Evolutionary conservation across 2,113 vertebrate species (phyloP), one percentile per base, ranked within the genome.

Genomic region (Myiagra hebetior): DNA sequence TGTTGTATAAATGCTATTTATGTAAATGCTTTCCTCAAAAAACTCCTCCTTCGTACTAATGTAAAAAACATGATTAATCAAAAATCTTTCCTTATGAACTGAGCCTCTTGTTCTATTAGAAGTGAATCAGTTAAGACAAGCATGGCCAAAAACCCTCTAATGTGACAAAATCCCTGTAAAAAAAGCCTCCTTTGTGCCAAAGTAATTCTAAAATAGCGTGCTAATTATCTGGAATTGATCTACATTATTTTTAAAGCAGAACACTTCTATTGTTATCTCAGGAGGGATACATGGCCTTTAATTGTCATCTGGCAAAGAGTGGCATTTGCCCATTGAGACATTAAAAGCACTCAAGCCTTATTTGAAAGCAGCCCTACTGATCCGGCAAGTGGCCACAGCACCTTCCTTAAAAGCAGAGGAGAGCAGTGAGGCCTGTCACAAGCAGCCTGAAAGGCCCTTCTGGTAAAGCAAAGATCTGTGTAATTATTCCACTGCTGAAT

Each of bases 401-500:
- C 26, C 65, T 80, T 76, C 31, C 62, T 89, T 89, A 78, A 89
- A 92, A 94, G 65, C 49, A 23, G 56, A 76, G 92, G 77, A 73
- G 37, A 84, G 81, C 62, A 80, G 31, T 30, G 49, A 70, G 60
- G 50, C 87, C 65, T 90, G 65, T 60, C 62, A 53, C 30, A 52
- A 79, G 80, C 69, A 92, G 62, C 59, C 49, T 62, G 47, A 76
- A 95, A 95, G 62, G 47, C 64, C 79, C 73, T 50, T 88, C 60
- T 81, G 21, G 49, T 87, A 76, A 75, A 31, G 42, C 69, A 82
- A 15, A 74, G 90, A 75, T 83, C 78, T 70, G 31, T 75, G 56
- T 74, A 91, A 84, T 96, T 91, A 91, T 79, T 91, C 46, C 39
- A 20, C 50, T 73, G 89, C 73, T 73, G 65, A 78, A 91, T 91